phyloP scores from a whole-genome alignment of 2,888 invertebrate genomes.

The Athalia circularis region DNA sequence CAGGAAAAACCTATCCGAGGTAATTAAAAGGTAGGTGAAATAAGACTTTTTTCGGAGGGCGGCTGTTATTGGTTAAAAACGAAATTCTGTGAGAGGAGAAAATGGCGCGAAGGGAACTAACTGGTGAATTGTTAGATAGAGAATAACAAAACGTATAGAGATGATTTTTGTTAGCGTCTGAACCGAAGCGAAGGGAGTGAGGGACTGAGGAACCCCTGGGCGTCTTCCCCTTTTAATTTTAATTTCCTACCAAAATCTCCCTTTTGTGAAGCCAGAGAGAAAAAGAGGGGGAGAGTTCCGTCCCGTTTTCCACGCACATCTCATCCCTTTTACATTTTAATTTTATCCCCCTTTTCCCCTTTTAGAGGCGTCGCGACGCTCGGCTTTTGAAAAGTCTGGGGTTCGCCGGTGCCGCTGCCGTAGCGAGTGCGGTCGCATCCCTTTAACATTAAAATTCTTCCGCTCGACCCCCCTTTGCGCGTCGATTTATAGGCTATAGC shows the following conservation, averaged over 20 bases:
- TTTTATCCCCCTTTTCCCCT: conserved; percentile 70
- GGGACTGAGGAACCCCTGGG: conserved; percentile 32
- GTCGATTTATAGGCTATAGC: conserved; percentile 67
- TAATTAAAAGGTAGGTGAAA: neutral
- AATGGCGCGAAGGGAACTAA: neutral
- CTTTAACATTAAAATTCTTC: conserved; percentile 72
- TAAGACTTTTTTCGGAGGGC: neutral
- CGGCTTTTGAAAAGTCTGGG: conserved; percentile 65
- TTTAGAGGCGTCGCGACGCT: conserved; percentile 41
- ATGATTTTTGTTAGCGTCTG: neutral
- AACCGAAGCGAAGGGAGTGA: conserved; percentile 11
- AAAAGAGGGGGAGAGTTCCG: conserved; percentile 55
- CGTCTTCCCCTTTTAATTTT: conserved; percentile 66
- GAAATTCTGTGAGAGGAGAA: too few relatives aligned
- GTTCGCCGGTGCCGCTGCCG: conserved; percentile 46
- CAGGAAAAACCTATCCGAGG: neutral
- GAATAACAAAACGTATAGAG: neutral
- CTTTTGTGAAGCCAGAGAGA: conserved; percentile 58
- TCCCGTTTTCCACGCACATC: conserved; percentile 70
- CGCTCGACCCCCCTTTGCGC: conserved; percentile 59
- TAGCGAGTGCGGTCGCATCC: conserved; percentile 66
- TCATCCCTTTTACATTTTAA: conserved; percentile 73
- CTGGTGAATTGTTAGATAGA: conserved; percentile 2
- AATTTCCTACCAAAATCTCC: conserved; percentile 69
- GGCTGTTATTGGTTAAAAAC: neutral